phyloP scores from a whole-genome alignment of 2,113 vertebrate genomes.

The Mobula hypostoma region DNA sequence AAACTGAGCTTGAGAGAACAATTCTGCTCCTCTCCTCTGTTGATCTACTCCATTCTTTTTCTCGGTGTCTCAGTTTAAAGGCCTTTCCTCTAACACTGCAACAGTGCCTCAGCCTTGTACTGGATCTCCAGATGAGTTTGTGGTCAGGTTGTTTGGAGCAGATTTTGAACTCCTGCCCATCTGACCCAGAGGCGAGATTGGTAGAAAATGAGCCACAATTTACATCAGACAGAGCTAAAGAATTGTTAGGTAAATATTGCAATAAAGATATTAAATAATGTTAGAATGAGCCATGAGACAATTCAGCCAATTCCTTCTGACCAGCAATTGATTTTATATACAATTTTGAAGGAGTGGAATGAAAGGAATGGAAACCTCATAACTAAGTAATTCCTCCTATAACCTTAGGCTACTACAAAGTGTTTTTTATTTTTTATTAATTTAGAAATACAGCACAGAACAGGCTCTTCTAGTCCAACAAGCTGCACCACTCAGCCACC shows the following conservation, averaged over 20 bases:
- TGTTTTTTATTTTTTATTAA: neutral
- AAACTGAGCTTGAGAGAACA: too few relatives aligned
- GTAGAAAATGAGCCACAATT: neutral
- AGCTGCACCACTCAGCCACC: too few relatives aligned
- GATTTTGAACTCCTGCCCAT: neutral
- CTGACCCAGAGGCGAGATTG: neutral
- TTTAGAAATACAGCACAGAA: too few relatives aligned
- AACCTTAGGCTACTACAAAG: neutral
- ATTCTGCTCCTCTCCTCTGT: neutral
- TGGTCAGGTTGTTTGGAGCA: neutral
- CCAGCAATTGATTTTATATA: neutral
- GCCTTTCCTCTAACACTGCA: neutral
- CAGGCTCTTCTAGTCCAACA: too few relatives aligned
- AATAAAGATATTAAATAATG: neutral
- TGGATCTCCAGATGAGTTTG: neutral
- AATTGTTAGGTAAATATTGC: neutral
- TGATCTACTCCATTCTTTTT: neutral
- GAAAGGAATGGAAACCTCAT: neutral
- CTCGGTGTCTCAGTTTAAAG: neutral
- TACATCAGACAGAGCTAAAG: neutral
- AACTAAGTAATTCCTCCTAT: neutral
- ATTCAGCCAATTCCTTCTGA: neutral
- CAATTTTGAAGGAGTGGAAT: neutral
- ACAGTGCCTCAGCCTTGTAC: neutral
- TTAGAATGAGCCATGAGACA: neutral